Conservation (phyloP, 2,113 vertebrate species). For the Cranoglanis bouderius region DNA sequence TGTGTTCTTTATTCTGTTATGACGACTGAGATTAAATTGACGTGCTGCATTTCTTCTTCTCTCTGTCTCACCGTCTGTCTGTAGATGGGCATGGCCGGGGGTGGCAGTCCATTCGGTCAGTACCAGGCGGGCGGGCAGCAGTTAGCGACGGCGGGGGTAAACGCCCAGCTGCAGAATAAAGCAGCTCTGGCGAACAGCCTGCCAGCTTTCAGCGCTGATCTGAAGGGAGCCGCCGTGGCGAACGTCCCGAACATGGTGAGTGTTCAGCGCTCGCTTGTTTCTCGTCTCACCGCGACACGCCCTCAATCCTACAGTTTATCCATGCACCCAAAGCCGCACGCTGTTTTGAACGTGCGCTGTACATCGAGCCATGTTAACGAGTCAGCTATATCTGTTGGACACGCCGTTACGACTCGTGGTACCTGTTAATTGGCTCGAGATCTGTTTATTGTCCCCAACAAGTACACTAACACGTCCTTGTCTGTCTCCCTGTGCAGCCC, state of each 20-base stretch:
- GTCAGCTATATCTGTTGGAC: not conserved
- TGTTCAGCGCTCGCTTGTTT: conserved; percentile 45
- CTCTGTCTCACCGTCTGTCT: not conserved
- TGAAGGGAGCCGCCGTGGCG: conserved; percentile 83
- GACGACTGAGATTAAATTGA: not conserved
- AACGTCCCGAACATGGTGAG: conserved; percentile 94
- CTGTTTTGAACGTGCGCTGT: not conserved
- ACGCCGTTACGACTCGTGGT: not conserved
- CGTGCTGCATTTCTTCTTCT: not conserved
- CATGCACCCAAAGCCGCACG: not conserved
- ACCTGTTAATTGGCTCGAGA: not conserved
- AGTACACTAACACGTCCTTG: not conserved
- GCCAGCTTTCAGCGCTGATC: conserved; percentile 86
- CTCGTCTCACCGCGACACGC: not conserved
- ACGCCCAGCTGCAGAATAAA: conserved; percentile 87
- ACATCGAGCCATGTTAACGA: not conserved
- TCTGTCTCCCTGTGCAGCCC: conserved; percentile 76
- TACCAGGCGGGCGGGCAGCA: conserved; percentile 88
- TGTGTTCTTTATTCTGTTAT: not conserved
- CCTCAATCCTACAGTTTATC: not conserved
- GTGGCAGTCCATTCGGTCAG: conserved; percentile 85
- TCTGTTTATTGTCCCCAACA: not conserved
- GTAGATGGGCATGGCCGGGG: conserved; percentile 88
- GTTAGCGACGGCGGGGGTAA: conserved; percentile 80
- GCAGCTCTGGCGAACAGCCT: conserved; percentile 85